Conservation (phyloP, 2,797 vertebrate species). For the Pachyuromys duprasi region DNA sequence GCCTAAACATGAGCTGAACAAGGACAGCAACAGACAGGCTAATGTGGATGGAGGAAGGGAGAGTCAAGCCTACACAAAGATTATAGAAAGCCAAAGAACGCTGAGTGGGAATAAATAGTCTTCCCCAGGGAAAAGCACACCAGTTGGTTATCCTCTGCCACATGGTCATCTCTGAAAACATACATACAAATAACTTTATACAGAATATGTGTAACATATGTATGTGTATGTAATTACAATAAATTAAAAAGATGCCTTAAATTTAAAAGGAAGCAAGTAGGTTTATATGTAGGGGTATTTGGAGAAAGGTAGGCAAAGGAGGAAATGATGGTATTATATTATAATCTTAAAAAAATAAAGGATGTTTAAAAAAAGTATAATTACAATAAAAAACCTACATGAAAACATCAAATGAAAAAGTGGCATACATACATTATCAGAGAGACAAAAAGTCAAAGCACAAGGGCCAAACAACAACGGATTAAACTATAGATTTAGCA, state of each 20-base stretch:
- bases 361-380: neutral
- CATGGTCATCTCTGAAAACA: neutral
- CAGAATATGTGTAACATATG: neutral
- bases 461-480: neutral
- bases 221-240: neutral
- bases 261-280: neutral
- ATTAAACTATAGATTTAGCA: neutral
- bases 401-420: neutral
- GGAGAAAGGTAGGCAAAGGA: neutral
- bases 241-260: neutral
- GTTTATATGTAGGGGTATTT: too few relatives aligned
- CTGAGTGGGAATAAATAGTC: neutral
- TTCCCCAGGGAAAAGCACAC: neutral
- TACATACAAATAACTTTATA: neutral
- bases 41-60: neutral
- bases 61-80: neutral
- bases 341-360: neutral
- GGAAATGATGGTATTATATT: neutral
- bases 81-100: neutral
- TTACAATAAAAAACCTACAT: neutral
- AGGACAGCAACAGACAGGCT: neutral
- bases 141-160: neutral
- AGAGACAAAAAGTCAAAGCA: neutral
- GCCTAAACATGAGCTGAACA: neutral
- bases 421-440: too few relatives aligned